These are phyloP conservation scores for Leptodactylus fallax DNA, from an alignment of 2,797 vertebrate genomes.

Conservation along the genomic window DNA sequence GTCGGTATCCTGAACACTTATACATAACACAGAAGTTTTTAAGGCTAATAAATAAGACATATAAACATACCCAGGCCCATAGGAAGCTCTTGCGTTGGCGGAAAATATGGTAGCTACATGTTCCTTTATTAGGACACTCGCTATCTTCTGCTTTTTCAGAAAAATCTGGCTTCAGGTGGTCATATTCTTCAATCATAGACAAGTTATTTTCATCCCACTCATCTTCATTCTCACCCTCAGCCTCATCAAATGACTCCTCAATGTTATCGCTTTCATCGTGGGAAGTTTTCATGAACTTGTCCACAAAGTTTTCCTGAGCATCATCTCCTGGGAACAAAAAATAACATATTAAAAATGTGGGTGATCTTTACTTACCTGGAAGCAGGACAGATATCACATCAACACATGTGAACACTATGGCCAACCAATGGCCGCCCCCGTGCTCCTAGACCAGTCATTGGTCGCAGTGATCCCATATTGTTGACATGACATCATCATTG, in stretches of 20 bases:
- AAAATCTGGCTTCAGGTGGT: background rate
- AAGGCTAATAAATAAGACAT: no score
- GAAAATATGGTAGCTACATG: background rate
- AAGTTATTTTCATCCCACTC: background rate
- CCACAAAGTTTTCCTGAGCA: background rate
- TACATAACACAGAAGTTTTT: no score
- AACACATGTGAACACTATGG: no score
- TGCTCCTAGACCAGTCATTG: no score
- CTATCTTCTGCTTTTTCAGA: background rate
- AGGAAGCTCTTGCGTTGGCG: background rate
- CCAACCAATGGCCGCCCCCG: no score
- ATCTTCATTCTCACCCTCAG: no score
- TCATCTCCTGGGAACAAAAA: background rate
- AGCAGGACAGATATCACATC: no score
- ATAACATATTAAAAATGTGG: no score
- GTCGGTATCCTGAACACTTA: no score
- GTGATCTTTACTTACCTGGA: no score
- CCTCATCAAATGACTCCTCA: background rate
- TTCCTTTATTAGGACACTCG: background rate
- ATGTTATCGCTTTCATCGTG: background rate
- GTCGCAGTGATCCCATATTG: no score
- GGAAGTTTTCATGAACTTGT: background rate
- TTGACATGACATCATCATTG: no score
- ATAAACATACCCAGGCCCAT: background rate
- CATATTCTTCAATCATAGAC: background rate